Base-by-base conservation (phyloP, 2,797 vertebrate species). In the Halcyon badia region DNA sequence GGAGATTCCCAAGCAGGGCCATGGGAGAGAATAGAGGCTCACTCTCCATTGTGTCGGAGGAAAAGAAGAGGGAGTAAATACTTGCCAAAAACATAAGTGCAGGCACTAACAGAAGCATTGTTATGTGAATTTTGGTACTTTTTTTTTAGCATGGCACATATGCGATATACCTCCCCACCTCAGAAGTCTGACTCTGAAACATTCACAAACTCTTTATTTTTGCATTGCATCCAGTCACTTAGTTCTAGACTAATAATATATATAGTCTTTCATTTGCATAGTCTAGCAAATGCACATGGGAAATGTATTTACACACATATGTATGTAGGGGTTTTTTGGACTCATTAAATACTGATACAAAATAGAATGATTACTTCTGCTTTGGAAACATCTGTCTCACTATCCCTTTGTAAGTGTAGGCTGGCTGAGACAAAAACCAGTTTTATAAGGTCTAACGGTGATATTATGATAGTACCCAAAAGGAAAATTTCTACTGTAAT, bases 321-420 rank as follows among this genome's bases (percentile, higher is more conserved):
- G 42, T 48, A 76, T 3, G 2, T 24, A 65, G 87, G 92, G 90
- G 69, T 0, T 33, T 95, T 89, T 87, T 72, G n/a, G 81, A 51
- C 94, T 85, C 93, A 72, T 94, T 72, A 94, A 83, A 37, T 78
- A 78, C 69, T 89, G 65, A 81, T 91, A 83, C 78, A 93, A 83
- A 94, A 91, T 51, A 94, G 83, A 94, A 76, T 69, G 31, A 89
- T 91, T 92, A 95, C 90, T 97, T 97, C 96, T 97, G 96, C 95
- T 97, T 96, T 96, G 93, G 78, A 87, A 96, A 94, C 96, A 89
- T 96, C 94, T 94, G 92, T 65, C 68, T 81, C 2, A 0, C 52
- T 57, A 48, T 69, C 33, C 37, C 65, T 65, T 62, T 30, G 58
- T 41, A 57, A 84, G 28, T 1, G 3, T 18, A 66, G 70, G 48